These are phyloP conservation scores for Xestia c-nigrum DNA, from an alignment of 2,888 invertebrate genomes.

Conservation along the genomic window DNA sequence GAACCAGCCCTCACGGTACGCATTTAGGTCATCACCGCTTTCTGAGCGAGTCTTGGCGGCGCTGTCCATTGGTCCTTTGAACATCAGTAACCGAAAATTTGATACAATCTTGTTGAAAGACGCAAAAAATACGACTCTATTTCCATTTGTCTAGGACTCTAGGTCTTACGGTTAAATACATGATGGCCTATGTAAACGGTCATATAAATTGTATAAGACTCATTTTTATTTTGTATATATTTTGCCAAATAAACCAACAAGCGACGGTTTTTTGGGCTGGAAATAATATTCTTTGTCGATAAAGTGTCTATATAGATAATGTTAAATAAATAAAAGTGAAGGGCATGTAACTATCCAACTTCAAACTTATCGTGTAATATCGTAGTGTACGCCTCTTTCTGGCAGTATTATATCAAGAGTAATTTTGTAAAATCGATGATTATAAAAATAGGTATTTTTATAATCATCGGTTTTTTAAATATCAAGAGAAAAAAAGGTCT, in stretches of 20 bases:
- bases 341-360: conserved; percentile 6
- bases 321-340: conserved; percentile 1
- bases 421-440: conserved; percentile 25
- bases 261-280: not conserved
- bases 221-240: not conserved
- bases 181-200: too few relatives aligned
- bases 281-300: conserved; percentile 24
- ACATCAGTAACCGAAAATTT: not conserved
- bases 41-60: too few relatives aligned
- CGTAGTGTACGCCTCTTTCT: not conserved
- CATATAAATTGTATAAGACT: not conserved
- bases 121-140: not conserved
- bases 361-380: conserved; percentile 13
- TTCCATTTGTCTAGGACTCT: too few relatives aligned
- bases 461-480: not conserved
- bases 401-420: conserved; percentile 9
- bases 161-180: too few relatives aligned
- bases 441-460: conserved; percentile 1
- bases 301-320: not conserved
- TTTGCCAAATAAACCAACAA: conserved; percentile 1
- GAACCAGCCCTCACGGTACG: not conserved
- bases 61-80: not conserved
- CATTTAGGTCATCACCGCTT: not conserved
- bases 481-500: too few relatives aligned
- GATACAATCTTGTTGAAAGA: not conserved